phyloP scores from a whole-genome alignment of 1,140 invertebrate species.

The Hyposmocoma kahamanoa region DNA sequence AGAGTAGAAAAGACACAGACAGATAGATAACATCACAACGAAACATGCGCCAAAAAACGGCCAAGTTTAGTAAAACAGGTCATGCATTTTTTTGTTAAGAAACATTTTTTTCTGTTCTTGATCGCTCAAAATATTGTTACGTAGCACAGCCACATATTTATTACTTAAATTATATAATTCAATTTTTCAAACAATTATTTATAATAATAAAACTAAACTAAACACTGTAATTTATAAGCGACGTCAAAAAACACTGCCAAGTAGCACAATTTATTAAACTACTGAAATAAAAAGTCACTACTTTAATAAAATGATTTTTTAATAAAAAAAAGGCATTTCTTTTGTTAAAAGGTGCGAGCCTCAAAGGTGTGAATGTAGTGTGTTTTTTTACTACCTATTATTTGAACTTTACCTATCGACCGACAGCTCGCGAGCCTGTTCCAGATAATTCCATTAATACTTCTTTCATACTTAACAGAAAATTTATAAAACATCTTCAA shows the following conservation, averaged over 20 bases:
- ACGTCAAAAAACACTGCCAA: slow-evolving; percentile 28
- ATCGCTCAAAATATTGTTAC: slow-evolving; percentile 49
- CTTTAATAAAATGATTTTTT: neutral
- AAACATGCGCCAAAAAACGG: slow-evolving; percentile 16
- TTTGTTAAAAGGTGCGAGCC: slow-evolving; percentile 3
- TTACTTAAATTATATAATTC: slow-evolving; percentile 3
- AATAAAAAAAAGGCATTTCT: neutral
- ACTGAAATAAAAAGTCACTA: neutral
- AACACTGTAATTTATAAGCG: neutral
- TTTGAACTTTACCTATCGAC: slow-evolving; percentile 42
- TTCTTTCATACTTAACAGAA: neutral
- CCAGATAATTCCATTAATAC: slow-evolving; percentile 13
- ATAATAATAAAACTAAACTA: slow-evolving; percentile 20
- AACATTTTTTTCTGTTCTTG: slow-evolving; percentile 34
- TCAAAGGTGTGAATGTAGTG: neutral
- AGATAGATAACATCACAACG: slow-evolving; percentile 13
- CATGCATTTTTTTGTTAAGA: slow-evolving; percentile 21
- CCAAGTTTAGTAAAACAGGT: slow-evolving; percentile 7
- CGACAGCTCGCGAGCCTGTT: slow-evolving; percentile 36
- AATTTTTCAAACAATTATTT: slow-evolving; percentile 22
- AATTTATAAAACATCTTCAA: neutral
- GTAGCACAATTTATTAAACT: slow-evolving; percentile 7
- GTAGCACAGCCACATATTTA: slow-evolving; percentile 11
- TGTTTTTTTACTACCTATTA: slow-evolving; percentile 16
- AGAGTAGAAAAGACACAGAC: slow-evolving; percentile 11